Evolutionary conservation across 2,888 invertebrate species (phyloP), one percentile per base, ranked within the genome.

Genomic region (Standfussiana lucernea): DNA sequence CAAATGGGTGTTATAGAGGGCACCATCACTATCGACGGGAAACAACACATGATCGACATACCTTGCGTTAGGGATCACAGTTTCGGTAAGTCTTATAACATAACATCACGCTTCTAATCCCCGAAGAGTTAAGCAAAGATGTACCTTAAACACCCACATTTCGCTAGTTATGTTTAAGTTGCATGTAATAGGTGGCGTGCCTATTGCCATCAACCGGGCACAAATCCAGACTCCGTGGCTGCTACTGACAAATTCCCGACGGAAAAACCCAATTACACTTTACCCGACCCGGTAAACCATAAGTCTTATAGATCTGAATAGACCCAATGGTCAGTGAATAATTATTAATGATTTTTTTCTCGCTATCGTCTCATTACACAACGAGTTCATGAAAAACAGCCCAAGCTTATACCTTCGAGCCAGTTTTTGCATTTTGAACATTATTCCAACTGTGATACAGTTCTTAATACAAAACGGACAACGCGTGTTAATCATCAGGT

Each of bases 41-140:
- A 93, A 80, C 86, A 90, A 69, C 96, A 97, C 78, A 80, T 91
- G 5, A 86, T 98, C 2, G 92, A 96, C 37, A 94, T 98, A 90
- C 97, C 97, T 28, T 97, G 97, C 42, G 97, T 98, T 75, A 95
- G 98, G 89, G 98, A 98, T 93, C 98, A 98, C 89, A 97, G 97
- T 85, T 97, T 97, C 91, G 98, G 98, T 94, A 93, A 90, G 77
- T 80, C 32, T 70, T n/a, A 50, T 28, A 40, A 47, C 24, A 24
- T 24, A 50, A 50, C 10, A 50, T 10, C 50, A 50, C 24, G 24
- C 24, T 1, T 24, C 3, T 10, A 24, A 50, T 50, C 50, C 10
- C 50, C 24, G 24, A 50, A 50, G 5, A 24, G 24, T 24, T 11
- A 10, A 10, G 24, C 24, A 50, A 4, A 50, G 24, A 24, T 50